Evolutionary conservation across 2,113 vertebrate genomes (phyloP).

Genomic region (Heterocephalus glaber): DNA sequence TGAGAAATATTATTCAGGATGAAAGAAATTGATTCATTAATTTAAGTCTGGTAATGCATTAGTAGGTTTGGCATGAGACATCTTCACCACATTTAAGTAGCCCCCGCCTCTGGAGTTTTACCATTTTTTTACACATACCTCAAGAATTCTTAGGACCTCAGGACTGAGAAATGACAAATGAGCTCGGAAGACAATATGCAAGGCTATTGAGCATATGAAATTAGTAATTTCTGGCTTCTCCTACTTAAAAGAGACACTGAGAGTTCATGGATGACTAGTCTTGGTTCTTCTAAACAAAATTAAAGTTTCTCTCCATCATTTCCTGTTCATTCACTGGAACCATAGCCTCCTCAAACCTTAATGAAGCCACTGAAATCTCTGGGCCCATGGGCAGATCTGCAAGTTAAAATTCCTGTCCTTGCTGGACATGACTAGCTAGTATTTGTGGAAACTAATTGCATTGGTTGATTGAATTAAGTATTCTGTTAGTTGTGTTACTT

Average conservation of each 20-base stretch:
- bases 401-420: background rate
- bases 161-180: conserved; percentile 48
- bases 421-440: background rate
- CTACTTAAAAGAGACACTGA: background rate
- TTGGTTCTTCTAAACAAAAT: background rate
- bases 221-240: background rate
- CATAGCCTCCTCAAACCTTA: background rate
- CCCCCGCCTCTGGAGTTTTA: conserved; percentile 71
- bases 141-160: conserved; percentile 50
- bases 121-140: conserved; percentile 70
- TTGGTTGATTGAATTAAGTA: background rate
- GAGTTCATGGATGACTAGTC: background rate
- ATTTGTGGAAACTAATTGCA: background rate
- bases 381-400: background rate
- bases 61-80: conserved; percentile 43
- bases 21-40: background rate
- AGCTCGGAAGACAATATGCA: background rate
- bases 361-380: background rate
- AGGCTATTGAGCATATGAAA: background rate
- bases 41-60: background rate
- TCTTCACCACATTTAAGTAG: conserved; percentile 68
- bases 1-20: background rate
- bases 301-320: background rate
- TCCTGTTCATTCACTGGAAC: background rate
- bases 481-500: background rate